Conservation (phyloP, 2,888 invertebrate genomes). For the Pandemis corylana region DNA sequence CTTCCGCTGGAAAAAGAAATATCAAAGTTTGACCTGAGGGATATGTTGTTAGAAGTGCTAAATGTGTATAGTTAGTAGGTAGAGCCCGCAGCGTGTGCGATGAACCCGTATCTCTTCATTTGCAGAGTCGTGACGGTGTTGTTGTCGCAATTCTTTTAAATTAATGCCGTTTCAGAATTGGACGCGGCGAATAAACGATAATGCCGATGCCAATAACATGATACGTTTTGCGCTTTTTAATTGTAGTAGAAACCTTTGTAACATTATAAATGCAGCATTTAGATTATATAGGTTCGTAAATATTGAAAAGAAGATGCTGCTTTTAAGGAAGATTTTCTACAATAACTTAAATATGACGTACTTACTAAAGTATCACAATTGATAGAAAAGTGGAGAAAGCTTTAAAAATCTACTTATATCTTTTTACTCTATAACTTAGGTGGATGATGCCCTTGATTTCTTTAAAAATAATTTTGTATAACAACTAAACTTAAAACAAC, state of each 20-base stretch:
- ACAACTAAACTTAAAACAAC: no score
- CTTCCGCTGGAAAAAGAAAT: slow-evolving; percentile 74
- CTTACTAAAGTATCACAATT: no score
- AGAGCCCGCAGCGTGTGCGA: slow-evolving; percentile 37
- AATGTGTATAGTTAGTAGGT: slow-evolving; percentile 16
- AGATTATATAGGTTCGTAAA: neutral
- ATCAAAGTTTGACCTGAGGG: slow-evolving; percentile 56
- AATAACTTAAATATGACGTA: no score
- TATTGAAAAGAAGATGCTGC: neutral
- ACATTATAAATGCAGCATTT: neutral
- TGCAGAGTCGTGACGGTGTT: slow-evolving; percentile 42
- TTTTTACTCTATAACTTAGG: no score
- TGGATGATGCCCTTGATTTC: no score
- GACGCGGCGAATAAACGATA: slow-evolving; percentile 12
- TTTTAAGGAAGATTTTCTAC: no score
- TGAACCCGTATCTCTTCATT: slow-evolving; percentile 43
- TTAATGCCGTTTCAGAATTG: slow-evolving; percentile 24
- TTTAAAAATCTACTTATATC: no score
- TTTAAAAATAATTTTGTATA: no score
- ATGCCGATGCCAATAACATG: neutral
- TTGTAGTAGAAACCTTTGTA: neutral
- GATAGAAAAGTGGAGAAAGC: no score
- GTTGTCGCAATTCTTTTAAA: slow-evolving; percentile 40
- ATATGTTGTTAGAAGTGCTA: slow-evolving; percentile 16
- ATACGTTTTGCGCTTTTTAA: neutral